Evolutionary conservation across 2,113 vertebrate species (phyloP).

Genomic region (Macquaria ambigua): DNA sequence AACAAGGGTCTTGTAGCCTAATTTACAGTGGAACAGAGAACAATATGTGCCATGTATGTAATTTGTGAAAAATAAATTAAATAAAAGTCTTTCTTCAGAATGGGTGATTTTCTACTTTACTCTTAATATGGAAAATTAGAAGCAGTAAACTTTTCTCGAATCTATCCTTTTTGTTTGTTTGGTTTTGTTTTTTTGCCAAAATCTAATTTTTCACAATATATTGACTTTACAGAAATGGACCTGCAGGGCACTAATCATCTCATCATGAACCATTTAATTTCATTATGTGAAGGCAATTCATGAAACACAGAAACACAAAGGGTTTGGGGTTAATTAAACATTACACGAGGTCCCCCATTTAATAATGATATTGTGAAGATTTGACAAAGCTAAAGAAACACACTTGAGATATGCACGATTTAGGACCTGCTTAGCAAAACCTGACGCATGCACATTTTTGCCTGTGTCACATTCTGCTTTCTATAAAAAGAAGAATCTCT

Average conservation of each 20-base stretch:
- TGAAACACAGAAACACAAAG: conserved; percentile 19
- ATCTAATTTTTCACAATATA: neutral
- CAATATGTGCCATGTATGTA: neutral
- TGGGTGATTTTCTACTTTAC: neutral
- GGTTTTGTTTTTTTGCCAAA: neutral
- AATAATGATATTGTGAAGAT: neutral
- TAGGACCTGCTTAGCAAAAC: neutral
- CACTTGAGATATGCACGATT: neutral
- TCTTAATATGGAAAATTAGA: neutral
- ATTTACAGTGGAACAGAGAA: too few relatives aligned
- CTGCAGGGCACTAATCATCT: conserved; percentile 19
- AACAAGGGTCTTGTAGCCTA: neutral
- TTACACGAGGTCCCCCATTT: conserved; percentile 10
- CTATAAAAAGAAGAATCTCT: neutral
- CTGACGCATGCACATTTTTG: neutral
- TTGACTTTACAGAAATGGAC: conserved; percentile 3
- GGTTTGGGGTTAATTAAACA: conserved; percentile 30
- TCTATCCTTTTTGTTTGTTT: too few relatives aligned
- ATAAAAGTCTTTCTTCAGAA: neutral
- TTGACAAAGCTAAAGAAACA: neutral
- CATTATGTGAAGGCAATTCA: conserved; percentile 27
- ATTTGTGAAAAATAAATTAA: neutral
- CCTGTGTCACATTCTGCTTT: neutral
- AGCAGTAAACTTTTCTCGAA: too few relatives aligned
- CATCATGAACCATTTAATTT: conserved; percentile 36